Evolutionary conservation across 1,140 invertebrate genomes (phyloP).

Genomic region (Sogatella furcifera): DNA sequence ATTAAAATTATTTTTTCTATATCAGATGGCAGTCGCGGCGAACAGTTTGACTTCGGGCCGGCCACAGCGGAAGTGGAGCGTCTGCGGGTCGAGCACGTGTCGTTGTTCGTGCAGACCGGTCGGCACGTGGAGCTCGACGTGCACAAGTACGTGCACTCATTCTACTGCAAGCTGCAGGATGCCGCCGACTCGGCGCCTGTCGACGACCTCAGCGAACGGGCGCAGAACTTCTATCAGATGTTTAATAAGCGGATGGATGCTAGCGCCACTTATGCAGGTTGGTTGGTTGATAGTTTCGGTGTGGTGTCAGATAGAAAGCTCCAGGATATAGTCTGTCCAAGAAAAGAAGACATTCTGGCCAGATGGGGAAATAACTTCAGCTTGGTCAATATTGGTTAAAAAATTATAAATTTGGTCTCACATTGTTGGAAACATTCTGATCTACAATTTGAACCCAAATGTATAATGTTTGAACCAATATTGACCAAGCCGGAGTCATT

Average conservation of each 20-base stretch:
- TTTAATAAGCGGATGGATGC: conserved; percentile 64
- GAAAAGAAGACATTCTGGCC: no score
- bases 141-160: conserved; percentile 49
- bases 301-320: no score
- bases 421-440: no score
- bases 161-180: conserved; percentile 43
- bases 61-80: conserved; percentile 40
- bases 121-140: conserved; percentile 49
- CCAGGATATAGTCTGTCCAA: no score
- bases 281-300: neutral
- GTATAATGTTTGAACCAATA: no score
- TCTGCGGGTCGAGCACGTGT: conserved; percentile 34
- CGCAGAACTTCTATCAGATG: conserved; percentile 83
- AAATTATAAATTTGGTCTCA: no score
- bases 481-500: no score
- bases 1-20: no score
- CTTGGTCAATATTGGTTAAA: no score
- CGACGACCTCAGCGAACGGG: conserved; percentile 82
- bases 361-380: no score
- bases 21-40: conserved; percentile 37
- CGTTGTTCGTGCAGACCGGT: conserved; percentile 20
- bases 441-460: no score
- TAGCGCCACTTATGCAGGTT: conserved; percentile 56
- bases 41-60: conserved; percentile 28
- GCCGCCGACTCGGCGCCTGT: conserved; percentile 37